Percentiles rank a stretch among this genome's conserved stretches.
Conservation (phyloP, 2,888 invertebrate species). For the Drosophila atroscutellata region DNA sequence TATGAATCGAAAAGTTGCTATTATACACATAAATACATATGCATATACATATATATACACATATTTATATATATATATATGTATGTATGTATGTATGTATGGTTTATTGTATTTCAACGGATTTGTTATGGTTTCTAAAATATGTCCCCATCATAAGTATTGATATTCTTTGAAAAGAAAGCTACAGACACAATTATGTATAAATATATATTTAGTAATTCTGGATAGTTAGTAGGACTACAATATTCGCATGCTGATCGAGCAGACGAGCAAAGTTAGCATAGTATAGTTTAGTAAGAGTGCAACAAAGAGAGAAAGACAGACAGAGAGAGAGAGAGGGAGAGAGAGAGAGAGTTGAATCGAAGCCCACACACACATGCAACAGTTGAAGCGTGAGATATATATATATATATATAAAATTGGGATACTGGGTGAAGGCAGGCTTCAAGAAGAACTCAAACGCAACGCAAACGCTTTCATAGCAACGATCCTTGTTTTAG, state of each 20-base stretch:
- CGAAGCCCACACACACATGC: constrained; percentile 42
- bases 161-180: constrained; percentile 27
- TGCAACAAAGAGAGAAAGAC: constrained; percentile 42
- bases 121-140: constrained; percentile 64
- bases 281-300: constrained; percentile 46
- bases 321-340: constrained; percentile 7
- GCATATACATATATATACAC: constrained; percentile 26
- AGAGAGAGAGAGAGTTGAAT: constrained; percentile 9
- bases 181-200: constrained; percentile 41
- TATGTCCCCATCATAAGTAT: constrained; percentile 76
- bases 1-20: constrained; percentile 35
- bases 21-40: constrained; percentile 27
- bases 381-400: constrained; percentile 19
- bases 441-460: constrained; percentile 2
- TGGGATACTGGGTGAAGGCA: constrained; percentile 14
- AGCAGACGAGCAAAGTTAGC: constrained; percentile 41
- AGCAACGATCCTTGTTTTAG: constrained; percentile 10
- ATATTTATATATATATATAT: constrained; percentile 24
- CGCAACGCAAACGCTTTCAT: constrained; percentile 1
- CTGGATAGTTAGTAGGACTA: constrained; percentile 46
- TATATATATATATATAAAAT: neutral
- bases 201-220: constrained; percentile 28
- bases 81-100: constrained; percentile 3
- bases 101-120: constrained; percentile 18
- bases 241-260: constrained; percentile 56